Conservation (phyloP, 2,113 vertebrate species). For the Edolisoma coerulescens region DNA sequence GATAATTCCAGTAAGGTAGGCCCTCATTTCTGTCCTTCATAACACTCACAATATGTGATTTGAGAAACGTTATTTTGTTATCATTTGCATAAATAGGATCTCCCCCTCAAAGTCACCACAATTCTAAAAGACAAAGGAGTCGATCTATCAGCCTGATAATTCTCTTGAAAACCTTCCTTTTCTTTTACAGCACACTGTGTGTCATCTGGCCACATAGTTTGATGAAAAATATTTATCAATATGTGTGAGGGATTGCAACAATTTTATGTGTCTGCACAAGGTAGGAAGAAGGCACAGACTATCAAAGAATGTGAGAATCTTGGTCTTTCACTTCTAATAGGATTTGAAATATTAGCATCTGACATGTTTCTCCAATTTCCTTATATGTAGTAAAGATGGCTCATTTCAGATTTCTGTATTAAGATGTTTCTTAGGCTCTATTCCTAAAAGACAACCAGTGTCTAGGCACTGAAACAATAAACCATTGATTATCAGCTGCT, state of each 20-base stretch:
- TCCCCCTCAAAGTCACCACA: background rate
- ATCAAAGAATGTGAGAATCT: background rate
- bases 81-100: background rate
- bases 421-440: background rate
- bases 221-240: background rate
- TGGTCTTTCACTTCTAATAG: background rate
- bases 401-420: background rate
- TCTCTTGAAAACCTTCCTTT: background rate
- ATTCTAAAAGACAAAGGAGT: background rate
- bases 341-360: background rate
- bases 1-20: background rate
- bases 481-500: background rate
- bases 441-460: background rate
- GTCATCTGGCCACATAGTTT: background rate
- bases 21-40: background rate
- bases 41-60: background rate
- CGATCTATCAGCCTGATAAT: rapidly evolving
- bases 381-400: background rate
- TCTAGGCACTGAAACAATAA: background rate
- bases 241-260: background rate
- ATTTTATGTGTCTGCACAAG: background rate
- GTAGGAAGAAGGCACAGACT: background rate
- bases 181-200: background rate
- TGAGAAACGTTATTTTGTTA: background rate
- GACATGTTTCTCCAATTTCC: background rate